Evolutionary conservation across 2,888 invertebrate genomes (phyloP).

Genomic region (Acronicta leporina): DNA sequence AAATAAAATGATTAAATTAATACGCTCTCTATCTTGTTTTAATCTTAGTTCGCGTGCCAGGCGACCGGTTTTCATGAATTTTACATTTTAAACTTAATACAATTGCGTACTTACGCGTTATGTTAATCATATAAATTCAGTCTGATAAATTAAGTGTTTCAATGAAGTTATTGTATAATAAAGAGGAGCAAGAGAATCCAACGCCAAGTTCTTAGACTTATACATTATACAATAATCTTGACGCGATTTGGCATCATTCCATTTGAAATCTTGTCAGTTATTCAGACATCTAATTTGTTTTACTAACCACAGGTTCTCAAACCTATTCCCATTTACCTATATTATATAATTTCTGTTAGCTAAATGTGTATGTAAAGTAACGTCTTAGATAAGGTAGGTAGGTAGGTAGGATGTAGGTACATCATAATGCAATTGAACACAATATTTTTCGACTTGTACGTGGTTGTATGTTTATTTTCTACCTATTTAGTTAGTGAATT

Average conservation of each 20-base stretch:
- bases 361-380: too few species aligned
- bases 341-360: too few species aligned
- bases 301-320: conserved; percentile 3
- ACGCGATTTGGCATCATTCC: conserved; percentile 64
- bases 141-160: conserved; percentile 28
- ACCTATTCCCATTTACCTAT: too few species aligned
- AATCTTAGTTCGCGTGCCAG: conserved; percentile 33
- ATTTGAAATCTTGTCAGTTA: conserved; percentile 48
- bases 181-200: conserved; percentile 1
- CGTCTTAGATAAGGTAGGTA: too few species aligned
- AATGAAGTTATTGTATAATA: conserved; percentile 19
- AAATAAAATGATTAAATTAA: conserved; percentile 53
- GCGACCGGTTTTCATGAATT: conserved; percentile 46
- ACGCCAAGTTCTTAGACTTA: conserved; percentile 12
- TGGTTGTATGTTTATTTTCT: too few species aligned
- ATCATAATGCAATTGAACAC: too few species aligned
- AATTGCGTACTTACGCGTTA: conserved; percentile 32
- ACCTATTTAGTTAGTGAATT: too few species aligned
- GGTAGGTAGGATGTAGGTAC: too few species aligned
- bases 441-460: too few species aligned
- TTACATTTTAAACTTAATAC: conserved; percentile 45
- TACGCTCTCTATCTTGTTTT: conserved; percentile 39
- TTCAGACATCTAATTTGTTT: conserved; percentile 46
- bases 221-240: conserved; percentile 28
- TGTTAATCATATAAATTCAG: conserved; percentile 44